Evolutionary conservation across 2,113 vertebrate genomes (phyloP).

Genomic region (Podiceps cristatus): DNA sequence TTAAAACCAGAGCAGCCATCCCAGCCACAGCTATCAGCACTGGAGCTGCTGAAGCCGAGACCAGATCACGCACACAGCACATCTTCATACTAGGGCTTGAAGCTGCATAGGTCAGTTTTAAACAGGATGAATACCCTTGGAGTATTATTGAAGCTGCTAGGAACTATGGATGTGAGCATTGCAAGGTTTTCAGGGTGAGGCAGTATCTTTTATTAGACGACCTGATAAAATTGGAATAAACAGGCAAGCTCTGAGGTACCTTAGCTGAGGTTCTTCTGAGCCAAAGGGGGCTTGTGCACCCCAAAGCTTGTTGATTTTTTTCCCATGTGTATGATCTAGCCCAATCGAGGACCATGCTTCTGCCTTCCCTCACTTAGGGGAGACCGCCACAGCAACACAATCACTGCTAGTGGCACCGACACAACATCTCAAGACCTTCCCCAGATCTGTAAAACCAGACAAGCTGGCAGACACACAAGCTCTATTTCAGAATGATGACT

Average conservation of each 20-base stretch:
- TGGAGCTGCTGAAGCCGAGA: not conserved
- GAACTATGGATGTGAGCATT: not conserved
- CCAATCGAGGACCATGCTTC: not conserved
- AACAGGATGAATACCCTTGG: not conserved
- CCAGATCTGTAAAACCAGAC: not conserved
- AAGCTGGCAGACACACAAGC: not conserved
- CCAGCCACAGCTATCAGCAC: not conserved
- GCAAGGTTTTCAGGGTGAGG: not conserved
- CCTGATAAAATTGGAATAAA: not conserved
- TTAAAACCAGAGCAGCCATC: not conserved
- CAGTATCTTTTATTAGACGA: not conserved
- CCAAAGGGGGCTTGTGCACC: not conserved
- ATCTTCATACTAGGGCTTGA: not conserved
- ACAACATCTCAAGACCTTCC: not conserved
- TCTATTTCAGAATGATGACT: not conserved
- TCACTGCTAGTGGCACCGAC: not conserved
- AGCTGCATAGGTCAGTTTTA: not conserved
- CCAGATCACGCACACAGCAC: fast-evolving
- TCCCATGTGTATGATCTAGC: not conserved
- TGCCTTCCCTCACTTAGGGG: not conserved
- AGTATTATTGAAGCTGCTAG: not conserved
- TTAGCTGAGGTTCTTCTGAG: not conserved
- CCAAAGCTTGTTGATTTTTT: not conserved
- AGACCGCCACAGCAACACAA: not conserved
- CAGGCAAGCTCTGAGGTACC: not conserved